A percentile compares a stretch with the other conserved stretches of the same genome.
phyloP scores from a whole-genome alignment of 2,888 invertebrate genomes.

The Adineta ricciae region DNA sequence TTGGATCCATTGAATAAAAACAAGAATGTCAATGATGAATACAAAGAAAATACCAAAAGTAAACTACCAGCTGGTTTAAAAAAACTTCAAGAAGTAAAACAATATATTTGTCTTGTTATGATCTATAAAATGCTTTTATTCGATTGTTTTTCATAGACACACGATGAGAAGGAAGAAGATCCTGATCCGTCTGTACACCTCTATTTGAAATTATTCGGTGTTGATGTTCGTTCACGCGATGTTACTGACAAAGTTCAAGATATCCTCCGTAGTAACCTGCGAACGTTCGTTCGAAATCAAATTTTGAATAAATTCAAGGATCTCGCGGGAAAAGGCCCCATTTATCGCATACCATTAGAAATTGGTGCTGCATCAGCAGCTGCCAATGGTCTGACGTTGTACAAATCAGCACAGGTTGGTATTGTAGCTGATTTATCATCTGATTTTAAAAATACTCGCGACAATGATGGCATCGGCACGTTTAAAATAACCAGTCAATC shows the following conservation, averaged over 20 bases:
- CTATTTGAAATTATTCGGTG: slow-evolving; percentile 5
- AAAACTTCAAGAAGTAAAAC: not conserved
- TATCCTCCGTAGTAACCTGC: not conserved
- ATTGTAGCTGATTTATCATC: not conserved
- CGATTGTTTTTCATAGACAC: not conserved
- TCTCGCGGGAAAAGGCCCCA: not conserved
- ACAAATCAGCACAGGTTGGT: not conserved
- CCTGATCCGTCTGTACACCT: slow-evolving; percentile 8
- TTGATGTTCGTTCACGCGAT: not conserved
- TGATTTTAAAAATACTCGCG: not conserved
- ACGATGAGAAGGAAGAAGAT: not conserved
- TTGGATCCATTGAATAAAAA: slow-evolving; percentile 18
- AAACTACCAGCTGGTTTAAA: not conserved
- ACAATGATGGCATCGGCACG: not conserved
- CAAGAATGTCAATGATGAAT: not conserved
- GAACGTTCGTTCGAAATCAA: not conserved
- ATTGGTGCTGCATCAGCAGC: not conserved
- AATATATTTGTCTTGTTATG: not conserved
- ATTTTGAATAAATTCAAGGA: not conserved
- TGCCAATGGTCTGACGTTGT: not conserved
- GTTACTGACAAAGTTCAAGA: slow-evolving; percentile 12
- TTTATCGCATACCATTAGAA: slow-evolving; percentile 11
- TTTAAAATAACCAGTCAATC: not conserved
- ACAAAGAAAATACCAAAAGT: not conserved
- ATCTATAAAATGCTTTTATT: not conserved